A percentile compares a stretch with the other conserved stretches of the same genome.
These are phyloP conservation scores for Brachionus angularis DNA, from an alignment of 1,140 invertebrate species.

Conservation along the genomic window DNA sequence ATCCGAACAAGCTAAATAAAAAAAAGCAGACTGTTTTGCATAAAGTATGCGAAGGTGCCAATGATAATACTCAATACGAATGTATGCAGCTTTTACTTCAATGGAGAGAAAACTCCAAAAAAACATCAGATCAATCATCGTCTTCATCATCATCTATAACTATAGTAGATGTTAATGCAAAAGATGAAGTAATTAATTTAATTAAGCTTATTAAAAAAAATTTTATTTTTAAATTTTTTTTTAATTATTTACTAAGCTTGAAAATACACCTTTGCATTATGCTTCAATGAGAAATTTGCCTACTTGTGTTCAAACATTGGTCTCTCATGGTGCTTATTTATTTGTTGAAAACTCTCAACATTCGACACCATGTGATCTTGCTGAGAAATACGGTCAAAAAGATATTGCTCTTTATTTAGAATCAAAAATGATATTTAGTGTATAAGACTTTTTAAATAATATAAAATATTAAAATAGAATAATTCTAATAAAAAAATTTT, in stretches of 20 bases:
- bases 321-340: slow-evolving; percentile 64
- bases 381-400: slow-evolving; percentile 63
- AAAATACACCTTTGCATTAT: slow-evolving; percentile 67
- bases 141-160: too few species aligned
- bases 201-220: not conserved
- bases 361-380: slow-evolving; percentile 66
- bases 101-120: slow-evolving; percentile 55
- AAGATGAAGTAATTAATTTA: not conserved
- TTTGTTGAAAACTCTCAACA: slow-evolving; percentile 66
- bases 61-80: slow-evolving; percentile 66
- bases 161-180: slow-evolving; percentile 13
- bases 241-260: too few species aligned
- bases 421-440: slow-evolving; percentile 68
- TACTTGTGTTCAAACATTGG: slow-evolving; percentile 64
- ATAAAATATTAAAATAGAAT: too few species aligned
- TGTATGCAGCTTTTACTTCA: slow-evolving; percentile 65
- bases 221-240: slow-evolving; percentile 54
- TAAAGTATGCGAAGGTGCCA: slow-evolving; percentile 67
- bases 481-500: slow-evolving; percentile 27
- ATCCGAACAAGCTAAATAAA: slow-evolving; percentile 44
- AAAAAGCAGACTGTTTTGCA: slow-evolving; percentile 66
- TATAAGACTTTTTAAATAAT: slow-evolving; percentile 57
- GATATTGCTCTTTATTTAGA: slow-evolving; percentile 67
- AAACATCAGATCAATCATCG: slow-evolving; percentile 62
- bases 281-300: slow-evolving; percentile 66